Evolutionary conservation across 2,113 vertebrate species (phyloP).

Genomic region (mouse (Mus musculus)): GRCm39 chr5:138289001-138289500

Average conservation of each 20-base stretch:
- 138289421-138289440: neutral
- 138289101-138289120: slow-evolving; percentile 89
- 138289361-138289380: neutral
- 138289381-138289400: neutral
- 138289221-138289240: slow-evolving; percentile 8
- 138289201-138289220: neutral
- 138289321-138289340: neutral
- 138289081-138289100: slow-evolving; percentile 91
- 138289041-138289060: slow-evolving; percentile 85
- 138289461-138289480: slow-evolving; percentile 30
- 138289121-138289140: slow-evolving; percentile 93
- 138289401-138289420: slow-evolving; percentile 35
- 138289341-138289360: neutral
- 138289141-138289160: slow-evolving; percentile 94
- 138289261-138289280: slow-evolving; percentile 1
- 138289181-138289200: neutral
- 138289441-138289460: neutral
- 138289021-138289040: slow-evolving; percentile 88
- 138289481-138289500: neutral
- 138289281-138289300: slow-evolving; percentile 15
- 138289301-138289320: neutral
- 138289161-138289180: slow-evolving; percentile 93
- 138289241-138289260: neutral
- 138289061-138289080: slow-evolving; percentile 89
- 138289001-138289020: slow-evolving; percentile 88